Base-by-base conservation (phyloP, 2,888 invertebrate species). In the Hymenopus coronatus region DNA sequence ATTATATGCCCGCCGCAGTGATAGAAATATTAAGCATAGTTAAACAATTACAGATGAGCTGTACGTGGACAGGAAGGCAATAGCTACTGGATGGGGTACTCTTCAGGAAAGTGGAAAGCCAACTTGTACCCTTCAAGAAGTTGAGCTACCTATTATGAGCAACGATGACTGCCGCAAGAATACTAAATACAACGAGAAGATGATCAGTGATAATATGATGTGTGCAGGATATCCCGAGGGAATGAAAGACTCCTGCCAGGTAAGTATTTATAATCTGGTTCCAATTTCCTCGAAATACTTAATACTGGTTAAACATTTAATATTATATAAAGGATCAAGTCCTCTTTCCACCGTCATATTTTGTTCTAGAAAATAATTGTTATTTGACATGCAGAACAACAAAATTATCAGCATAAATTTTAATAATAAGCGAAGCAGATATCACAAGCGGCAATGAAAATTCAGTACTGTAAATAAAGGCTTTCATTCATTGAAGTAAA, bases 201-300 rank as follows among this genome's bases (percentile, higher is more conserved):
- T 97, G 97, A 98, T 98, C 91, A 97, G 97, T 0, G 96, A 97
- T 91, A 97, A 97, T 92, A 98, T 98, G 98, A 92, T 98, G 93
- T 98, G 97, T 92, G 97, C 97, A 28, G 97, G 97, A 0, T 97
- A 96, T 92, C 95, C 95, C 0, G 94, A 95, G 90, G 97, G 97
- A 20, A 94, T 95, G 91, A 97, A 96, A 92, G 97, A 97, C 92
- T 97, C 97, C 83, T 97, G 97, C 92, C 97, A 97, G 95, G 97
- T 97, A 93, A 93, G 20, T 4, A 2, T 30, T 30, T 30, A 40
- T 12, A 1, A 33, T 8, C 33, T 8, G 8, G 33, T 8, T 33
- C 33, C 8, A 4, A 33, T 33, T 7, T 8, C 8, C 8, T 33
- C 1, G 8, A 7, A 33, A 30, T 30, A 30, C 4, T 30, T 30